phyloP scores from a whole-genome alignment of 2,888 invertebrate genomes.

The Pantelozetes paolii region DNA sequence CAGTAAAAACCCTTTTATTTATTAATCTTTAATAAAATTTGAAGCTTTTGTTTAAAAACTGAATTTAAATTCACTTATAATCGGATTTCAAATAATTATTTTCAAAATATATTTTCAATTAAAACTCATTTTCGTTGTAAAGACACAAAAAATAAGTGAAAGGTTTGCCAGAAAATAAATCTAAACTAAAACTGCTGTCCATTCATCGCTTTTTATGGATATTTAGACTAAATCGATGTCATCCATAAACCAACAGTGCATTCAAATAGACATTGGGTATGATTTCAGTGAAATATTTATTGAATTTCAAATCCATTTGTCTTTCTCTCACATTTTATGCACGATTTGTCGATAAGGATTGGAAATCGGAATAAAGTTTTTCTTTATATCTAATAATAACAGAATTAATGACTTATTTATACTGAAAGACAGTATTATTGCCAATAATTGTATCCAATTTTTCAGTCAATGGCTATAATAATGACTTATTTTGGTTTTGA shows the following conservation, averaged over 20 bases:
- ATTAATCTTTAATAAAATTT: too few species aligned
- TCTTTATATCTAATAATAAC: background rate
- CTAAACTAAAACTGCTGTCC: too few species aligned
- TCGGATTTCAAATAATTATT: too few species aligned
- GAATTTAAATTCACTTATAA: too few species aligned
- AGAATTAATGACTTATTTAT: conserved; percentile 1
- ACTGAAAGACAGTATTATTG: background rate
- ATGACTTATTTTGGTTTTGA: background rate
- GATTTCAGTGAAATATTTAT: background rate
- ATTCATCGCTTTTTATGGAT: too few species aligned
- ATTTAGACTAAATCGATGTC: too few species aligned
- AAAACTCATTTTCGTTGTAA: too few species aligned
- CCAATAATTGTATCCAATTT: background rate
- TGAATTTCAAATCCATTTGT: background rate
- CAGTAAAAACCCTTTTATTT: too few species aligned
- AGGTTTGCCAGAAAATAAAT: too few species aligned
- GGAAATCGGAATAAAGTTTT: background rate
- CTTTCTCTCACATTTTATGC: conserved; percentile 24
- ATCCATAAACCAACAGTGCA: background rate
- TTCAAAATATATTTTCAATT: too few species aligned
- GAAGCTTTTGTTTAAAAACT: too few species aligned
- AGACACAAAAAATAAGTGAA: too few species aligned
- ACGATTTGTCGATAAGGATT: conserved; percentile 29
- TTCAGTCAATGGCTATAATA: background rate
- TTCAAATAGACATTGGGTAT: background rate